A percentile compares a stretch with the other conserved stretches of the same genome.
Conservation (phyloP, 2,888 invertebrate genomes). For the Scaptomyza flava region DNA sequence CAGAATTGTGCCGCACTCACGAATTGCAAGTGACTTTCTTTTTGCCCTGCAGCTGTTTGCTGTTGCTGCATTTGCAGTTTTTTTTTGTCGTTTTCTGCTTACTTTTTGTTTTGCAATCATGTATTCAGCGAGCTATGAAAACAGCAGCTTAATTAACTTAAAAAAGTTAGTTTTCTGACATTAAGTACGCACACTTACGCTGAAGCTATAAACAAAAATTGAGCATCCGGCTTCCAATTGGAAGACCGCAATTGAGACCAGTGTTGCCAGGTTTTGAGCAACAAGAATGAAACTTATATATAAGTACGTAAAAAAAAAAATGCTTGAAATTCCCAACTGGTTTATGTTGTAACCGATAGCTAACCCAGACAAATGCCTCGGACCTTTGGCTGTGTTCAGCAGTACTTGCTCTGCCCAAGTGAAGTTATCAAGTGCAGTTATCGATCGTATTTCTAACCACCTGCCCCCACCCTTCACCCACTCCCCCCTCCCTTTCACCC, state of each 20-base stretch:
- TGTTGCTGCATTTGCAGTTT: conserved; percentile 21
- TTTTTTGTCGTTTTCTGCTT: conserved; percentile 18
- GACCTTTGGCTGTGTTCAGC: no score
- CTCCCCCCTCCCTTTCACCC: no score
- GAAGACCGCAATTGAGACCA: conserved; percentile 9
- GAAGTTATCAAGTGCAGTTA: no score
- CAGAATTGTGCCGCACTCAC: conserved; percentile 37
- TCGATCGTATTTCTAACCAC: no score
- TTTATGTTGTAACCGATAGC: no score
- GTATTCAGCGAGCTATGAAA: conserved; percentile 37
- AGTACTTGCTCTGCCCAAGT: no score
- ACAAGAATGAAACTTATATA: no score
- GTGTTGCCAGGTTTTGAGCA: no score
- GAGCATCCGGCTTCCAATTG: conserved; percentile 27
- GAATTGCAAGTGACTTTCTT: conserved; percentile 51
- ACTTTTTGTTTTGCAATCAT: conserved; percentile 45
- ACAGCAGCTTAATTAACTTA: conserved; percentile 40
- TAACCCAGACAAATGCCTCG: no score
- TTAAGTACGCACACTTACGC: conserved; percentile 26
- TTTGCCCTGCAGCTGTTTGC: conserved; percentile 40
- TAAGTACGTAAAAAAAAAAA: no score
- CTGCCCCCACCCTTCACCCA: no score
- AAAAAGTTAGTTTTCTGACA: conserved; percentile 38
- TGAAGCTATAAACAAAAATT: conserved; percentile 4
- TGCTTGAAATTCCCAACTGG: no score